These are phyloP conservation scores for Steromphala cineraria DNA, from an alignment of 2,888 invertebrate species.

Conservation along the genomic window DNA sequence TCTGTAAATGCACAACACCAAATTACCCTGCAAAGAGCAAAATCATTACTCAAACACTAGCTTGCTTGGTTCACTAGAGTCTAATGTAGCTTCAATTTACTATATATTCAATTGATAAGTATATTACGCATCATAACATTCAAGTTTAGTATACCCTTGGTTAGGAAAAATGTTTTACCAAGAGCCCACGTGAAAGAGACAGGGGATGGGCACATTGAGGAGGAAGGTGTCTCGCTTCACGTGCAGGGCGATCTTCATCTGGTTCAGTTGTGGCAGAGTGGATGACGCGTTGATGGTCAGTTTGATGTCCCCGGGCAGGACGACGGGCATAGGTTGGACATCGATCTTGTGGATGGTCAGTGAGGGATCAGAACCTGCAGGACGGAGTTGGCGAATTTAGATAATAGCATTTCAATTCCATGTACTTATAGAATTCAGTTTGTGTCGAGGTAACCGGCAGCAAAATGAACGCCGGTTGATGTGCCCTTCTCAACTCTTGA, in stretches of 20 bases:
- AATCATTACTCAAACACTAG: too few species aligned
- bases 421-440: too few species aligned
- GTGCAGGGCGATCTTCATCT: not conserved
- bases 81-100: too few species aligned
- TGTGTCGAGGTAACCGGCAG: too few species aligned
- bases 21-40: too few species aligned
- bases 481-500: too few species aligned
- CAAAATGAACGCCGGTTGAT: too few species aligned
- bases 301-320: slow-evolving; percentile 26
- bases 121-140: too few species aligned
- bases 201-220: slow-evolving; percentile 30
- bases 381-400: not conserved
- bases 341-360: slow-evolving; percentile 24
- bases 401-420: not conserved
- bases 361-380: slow-evolving; percentile 20
- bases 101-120: too few species aligned
- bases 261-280: not conserved
- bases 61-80: too few species aligned
- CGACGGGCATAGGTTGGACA: slow-evolving; percentile 30
- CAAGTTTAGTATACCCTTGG: too few species aligned
- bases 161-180: slow-evolving; percentile 31
- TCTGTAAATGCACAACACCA: too few species aligned
- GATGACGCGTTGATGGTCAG: slow-evolving; percentile 21
- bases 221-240: slow-evolving; percentile 28
- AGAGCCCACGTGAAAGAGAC: slow-evolving; percentile 33